These are phyloP conservation scores for Parochlus steinenii DNA, from an alignment of 2,888 invertebrate genomes.

Conservation along the genomic window DNA sequence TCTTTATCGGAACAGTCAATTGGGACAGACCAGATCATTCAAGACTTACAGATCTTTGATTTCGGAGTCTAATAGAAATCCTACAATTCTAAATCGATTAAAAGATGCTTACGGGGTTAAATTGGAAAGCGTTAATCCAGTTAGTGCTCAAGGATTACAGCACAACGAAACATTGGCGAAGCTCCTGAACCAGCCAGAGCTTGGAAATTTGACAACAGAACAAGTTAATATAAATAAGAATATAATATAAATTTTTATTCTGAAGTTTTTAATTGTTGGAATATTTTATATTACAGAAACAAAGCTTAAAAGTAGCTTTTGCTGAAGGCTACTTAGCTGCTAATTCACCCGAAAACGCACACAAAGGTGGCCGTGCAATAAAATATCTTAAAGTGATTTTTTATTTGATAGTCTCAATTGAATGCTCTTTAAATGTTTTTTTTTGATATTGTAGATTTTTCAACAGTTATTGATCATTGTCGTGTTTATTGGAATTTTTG, in stretches of 20 bases:
- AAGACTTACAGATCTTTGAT: constrained; percentile 60
- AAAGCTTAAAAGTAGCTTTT: constrained; percentile 71
- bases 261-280: no score
- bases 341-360: constrained; percentile 29
- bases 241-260: neutral
- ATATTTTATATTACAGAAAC: constrained; percentile 34
- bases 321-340: constrained; percentile 82
- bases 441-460: constrained; percentile 33
- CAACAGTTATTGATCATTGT: constrained; percentile 57
- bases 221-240: constrained; percentile 10
- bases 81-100: constrained; percentile 47
- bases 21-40: constrained; percentile 50
- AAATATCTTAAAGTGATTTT: constrained; percentile 32
- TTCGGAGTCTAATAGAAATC: constrained; percentile 54
- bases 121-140: neutral
- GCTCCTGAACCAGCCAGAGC: constrained; percentile 15
- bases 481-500: constrained; percentile 59
- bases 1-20: no score
- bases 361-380: constrained; percentile 33
- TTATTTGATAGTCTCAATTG: constrained; percentile 5
- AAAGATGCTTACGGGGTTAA: constrained; percentile 29
- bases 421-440: neutral
- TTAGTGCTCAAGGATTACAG: constrained; percentile 1
- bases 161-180: constrained; percentile 16
- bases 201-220: constrained; percentile 4